Percentiles rank a stretch among this genome's conserved stretches.
Conservation (phyloP, 2,113 vertebrate species). For the Rhinogobius similis region DNA sequence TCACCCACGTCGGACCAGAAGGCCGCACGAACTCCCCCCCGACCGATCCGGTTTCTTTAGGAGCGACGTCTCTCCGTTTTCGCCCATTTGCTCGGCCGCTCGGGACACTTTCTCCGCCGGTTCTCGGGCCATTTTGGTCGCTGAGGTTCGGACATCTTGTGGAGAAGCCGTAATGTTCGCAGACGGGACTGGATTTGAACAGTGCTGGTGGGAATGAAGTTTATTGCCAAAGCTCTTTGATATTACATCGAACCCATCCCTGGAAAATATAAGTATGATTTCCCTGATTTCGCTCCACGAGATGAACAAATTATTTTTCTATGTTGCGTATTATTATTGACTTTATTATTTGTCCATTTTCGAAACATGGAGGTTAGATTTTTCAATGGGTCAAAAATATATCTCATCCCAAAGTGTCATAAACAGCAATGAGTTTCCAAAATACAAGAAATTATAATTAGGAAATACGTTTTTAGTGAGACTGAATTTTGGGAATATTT, state of each 20-base stretch:
- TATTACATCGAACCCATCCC: constrained; percentile 37
- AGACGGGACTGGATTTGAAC: constrained; percentile 33
- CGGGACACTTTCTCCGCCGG: background rate
- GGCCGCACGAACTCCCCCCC: background rate
- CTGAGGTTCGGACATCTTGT: background rate
- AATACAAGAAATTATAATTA: background rate
- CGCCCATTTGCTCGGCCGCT: background rate
- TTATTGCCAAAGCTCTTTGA: constrained; percentile 75
- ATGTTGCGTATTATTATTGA: constrained; percentile 6
- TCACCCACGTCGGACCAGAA: background rate
- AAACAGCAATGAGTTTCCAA: background rate
- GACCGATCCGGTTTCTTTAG: background rate
- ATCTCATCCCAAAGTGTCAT: background rate
- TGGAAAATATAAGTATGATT: constrained; percentile 21
- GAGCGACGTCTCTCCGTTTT: background rate
- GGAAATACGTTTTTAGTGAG: too few species aligned
- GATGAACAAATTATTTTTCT: constrained; percentile 15
- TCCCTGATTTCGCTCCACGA: constrained; percentile 32
- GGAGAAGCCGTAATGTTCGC: background rate
- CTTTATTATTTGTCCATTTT: background rate
- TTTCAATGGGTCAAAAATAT: background rate
- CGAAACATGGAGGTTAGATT: background rate
- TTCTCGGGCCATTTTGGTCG: background rate
- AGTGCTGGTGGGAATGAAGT: constrained; percentile 32
- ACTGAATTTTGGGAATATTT: too few species aligned